Evolutionary conservation across 2,797 vertebrate genomes (phyloP).

Genomic region (Phrynocephalus guinanensis): DNA sequence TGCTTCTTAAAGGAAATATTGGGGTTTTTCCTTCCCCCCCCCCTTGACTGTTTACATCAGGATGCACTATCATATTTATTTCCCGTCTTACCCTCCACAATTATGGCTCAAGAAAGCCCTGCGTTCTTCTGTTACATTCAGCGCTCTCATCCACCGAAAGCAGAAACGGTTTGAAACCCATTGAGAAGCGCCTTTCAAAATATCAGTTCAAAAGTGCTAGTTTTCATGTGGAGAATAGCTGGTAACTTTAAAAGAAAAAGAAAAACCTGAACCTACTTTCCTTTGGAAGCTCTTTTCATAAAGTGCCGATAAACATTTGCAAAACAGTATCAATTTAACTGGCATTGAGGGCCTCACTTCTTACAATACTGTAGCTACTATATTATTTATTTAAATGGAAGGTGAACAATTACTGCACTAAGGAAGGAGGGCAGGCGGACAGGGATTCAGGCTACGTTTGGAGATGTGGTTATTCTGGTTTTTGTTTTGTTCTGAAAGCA

Average conservation of each 20-base stretch:
- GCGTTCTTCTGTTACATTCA: constrained; percentile 56
- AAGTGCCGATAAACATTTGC: constrained; percentile 75
- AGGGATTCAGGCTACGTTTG: constrained; percentile 71
- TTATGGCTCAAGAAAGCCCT: constrained; percentile 39
- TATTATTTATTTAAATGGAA: constrained; percentile 83
- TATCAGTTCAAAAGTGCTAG: constrained; percentile 33
- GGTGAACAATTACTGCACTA: constrained; percentile 79
- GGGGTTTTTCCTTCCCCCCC: background rate
- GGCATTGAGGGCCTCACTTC: constrained; percentile 74
- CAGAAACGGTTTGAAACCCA: constrained; percentile 24
- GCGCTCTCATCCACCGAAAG: background rate
- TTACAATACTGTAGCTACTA: constrained; percentile 81
- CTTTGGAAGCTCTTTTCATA: constrained; percentile 72
- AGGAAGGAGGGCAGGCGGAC: constrained; percentile 71
- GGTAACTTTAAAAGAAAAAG: constrained; percentile 52
- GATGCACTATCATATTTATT: constrained; percentile 11
- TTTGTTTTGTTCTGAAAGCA: constrained; percentile 58
- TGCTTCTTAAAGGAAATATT: background rate
- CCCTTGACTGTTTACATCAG: constrained; percentile 42
- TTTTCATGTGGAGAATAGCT: constrained; percentile 75
- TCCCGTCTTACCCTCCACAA: constrained; percentile 30
- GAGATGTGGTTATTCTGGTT: constrained; percentile 52
- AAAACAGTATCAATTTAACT: constrained; percentile 71
- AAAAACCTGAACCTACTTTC: constrained; percentile 68
- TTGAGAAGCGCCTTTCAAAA: constrained; percentile 53